Base-by-base conservation (phyloP, 2,113 vertebrate species). In the Saimiri boliviensis region DNA sequence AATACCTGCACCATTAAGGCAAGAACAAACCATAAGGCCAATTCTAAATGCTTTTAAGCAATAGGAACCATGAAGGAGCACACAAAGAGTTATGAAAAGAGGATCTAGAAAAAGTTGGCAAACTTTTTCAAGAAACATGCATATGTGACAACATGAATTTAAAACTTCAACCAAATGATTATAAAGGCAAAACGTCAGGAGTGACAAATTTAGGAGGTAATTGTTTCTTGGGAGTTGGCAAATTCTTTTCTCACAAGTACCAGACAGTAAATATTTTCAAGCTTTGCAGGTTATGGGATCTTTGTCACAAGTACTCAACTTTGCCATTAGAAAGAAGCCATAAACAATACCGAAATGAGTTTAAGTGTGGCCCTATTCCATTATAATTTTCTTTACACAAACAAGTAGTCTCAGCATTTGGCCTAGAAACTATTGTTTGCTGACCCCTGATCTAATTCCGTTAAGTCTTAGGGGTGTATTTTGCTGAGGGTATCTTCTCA, bases 111-210 rank as follows among this genome's bases (percentile, higher is more conserved):
- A 89, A 92, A 71, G 23, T 70, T 21, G 87, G 56, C 54, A 79
- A 56, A 27, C 25, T 92, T 74, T 83, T 77, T 90, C 37, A 87
- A 94, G 76, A 85, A 73, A 94, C 60, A 58, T 35, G 32, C 32
- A 87, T 32, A 71, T 8, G 76, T 40, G 56, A 86, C 37, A 81
- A 35, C 21, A 37, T 25, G 89, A 93, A 95, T 49, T 81, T 40
- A 82, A 95, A 93, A 85, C 32, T 32, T 86, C 81, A 73, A 79
- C 21, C 17, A 30, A 60, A 74, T 45, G 86, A 60, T 70, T 63
- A 25, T 35, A 93, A 93, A 82, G 82, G 82, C 30, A 63, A 95
- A 95, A 94, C 21, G 58, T 35, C 30, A 82, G n/a, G 52, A 88
- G 8, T 70, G 42, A 91, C 37, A 77, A 25, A 52, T 96, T 56